Evolutionary conservation across 2,888 invertebrate species (phyloP), one percentile per base, ranked within the genome.

Genomic region (Deilephila elpenor): DNA sequence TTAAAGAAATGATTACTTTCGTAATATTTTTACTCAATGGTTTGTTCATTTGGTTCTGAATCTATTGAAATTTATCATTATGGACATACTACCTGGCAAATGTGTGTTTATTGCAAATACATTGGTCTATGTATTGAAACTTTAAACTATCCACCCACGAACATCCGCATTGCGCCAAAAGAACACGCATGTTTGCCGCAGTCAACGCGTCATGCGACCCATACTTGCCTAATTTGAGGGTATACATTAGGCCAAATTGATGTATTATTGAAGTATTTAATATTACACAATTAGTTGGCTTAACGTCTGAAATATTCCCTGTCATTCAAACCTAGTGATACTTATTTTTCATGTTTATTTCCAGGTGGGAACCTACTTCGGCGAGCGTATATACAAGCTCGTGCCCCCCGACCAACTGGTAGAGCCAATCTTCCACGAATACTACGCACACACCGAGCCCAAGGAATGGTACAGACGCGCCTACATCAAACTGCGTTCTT

Each of bases 331-430:
- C 5, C 32, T 5, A 32, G 4, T 53, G 53, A 53, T 17, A 53
- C 5, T 5, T 17, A 51, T 53, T 11, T 53, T 25, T 51, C 2
- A n/a, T 59, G 56, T 70, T 56, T 71, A 20, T 77, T 89, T 86
- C 59, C 86, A 94, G 95, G 96, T 97, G 7, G 99, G 99, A 70
- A 99, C 98, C 2, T 97, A 96, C 90, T 98, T 97, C 80, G 98
- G 98, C 6, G 97, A 98, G 87, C 97, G 97, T 34, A 92, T 99
- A 17, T 99, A 95, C 94, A 96, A 97, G 83, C 96, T 96, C 0
- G 78, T 96, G 59, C 95, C 96, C 0, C 90, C 95, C 72, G 96
- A 97, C 80, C 93, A 95, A 2, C 95, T 97, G 34, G 88, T 97
- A 2, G 94, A 96, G 59, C 97, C 97, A 0, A 91, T 89, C 71